Base-by-base conservation (phyloP, 2,888 invertebrate species). In the Hyposoter dolosus region DNA sequence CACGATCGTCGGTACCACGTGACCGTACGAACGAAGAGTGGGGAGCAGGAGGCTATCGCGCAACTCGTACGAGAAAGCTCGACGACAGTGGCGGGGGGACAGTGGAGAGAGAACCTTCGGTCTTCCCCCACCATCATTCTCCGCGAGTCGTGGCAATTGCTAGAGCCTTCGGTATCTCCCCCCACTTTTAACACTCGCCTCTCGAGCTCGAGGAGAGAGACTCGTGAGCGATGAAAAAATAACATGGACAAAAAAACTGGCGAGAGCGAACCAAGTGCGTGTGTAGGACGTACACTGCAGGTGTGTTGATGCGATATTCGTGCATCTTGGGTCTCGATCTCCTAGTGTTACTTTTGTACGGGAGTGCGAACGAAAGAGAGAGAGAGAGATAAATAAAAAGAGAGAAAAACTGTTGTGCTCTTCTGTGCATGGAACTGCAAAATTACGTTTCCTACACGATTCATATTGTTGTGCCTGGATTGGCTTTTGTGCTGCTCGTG, bases 51-150 rank as follows among this genome's bases (percentile, higher is more conserved):
- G 23, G 9, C 3, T n/a, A 40, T 45, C 60, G 63, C 56, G 53
- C 74, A 35, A 74, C 82, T 74, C 74, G 78, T 82, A 82, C 68
- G 85, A 68, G 85, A 85, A 78, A 79, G 82, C 75, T 43, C 66
- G 74, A 50, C 40, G 69, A 45, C 35, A 35, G 28, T 75, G 53
- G 56, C 69, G 60, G 65, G 63, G 78, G 77, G 43, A 60, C 40
- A 23, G 43, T 35, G 65, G 40, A 19, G 60, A 15, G 50, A 40
- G 50, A 40, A 28, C 23, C 23, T 53, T 45, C 50, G 23, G 35
- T 32, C 19, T 72, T 72, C 45, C 47, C 47, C 76, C 74, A 50
- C 63, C 45, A 32, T 50, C 32, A 32, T 72, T n/a, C 63, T 47
- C 65, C 40, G 15, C 28, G 12, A 56, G 28, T 6, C 60, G 60